These are phyloP conservation scores for Lordiphosa fenestrarum DNA, from an alignment of 2,888 invertebrate species.

Conservation along the genomic window DNA sequence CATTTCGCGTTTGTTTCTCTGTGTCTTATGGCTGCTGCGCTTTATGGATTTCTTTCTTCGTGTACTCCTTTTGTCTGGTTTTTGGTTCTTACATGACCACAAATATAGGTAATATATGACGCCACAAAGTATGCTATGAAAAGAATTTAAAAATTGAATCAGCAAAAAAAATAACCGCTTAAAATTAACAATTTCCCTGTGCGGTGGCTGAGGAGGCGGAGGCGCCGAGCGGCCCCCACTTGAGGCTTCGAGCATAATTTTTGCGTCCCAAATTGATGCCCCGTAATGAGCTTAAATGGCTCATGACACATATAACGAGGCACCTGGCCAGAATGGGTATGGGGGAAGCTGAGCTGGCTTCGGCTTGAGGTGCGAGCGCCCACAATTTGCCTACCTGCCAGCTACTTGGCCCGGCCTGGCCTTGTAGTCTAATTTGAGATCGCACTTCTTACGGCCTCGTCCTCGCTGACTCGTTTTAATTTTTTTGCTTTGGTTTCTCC, in stretches of 20 bases:
- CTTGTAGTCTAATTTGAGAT: slow-evolving; percentile 7
- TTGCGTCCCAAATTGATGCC: slow-evolving; percentile 74
- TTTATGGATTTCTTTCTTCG: slow-evolving; percentile 56
- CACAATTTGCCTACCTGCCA: neutral
- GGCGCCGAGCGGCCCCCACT: slow-evolving; percentile 4
- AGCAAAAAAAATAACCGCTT: neutral
- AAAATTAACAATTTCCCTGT: slow-evolving; percentile 1
- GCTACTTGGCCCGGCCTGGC: neutral
- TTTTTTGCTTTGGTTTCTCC: neutral
- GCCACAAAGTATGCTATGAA: slow-evolving; percentile 9
- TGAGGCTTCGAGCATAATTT: slow-evolving; percentile 7
- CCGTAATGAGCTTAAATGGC: slow-evolving; percentile 78
- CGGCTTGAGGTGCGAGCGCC: neutral
- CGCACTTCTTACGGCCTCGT: slow-evolving; percentile 3
- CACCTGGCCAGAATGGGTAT: neutral
- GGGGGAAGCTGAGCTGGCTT: neutral
- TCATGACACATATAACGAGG: slow-evolving; percentile 73
- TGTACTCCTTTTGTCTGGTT: slow-evolving; percentile 16
- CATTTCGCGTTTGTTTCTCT: slow-evolving; percentile 60
- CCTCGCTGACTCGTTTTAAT: neutral
- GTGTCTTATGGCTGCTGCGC: slow-evolving; percentile 70
- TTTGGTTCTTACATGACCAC: slow-evolving; percentile 13
- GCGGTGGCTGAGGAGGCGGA: neutral
- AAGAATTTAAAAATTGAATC: slow-evolving; percentile 5
- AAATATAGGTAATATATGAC: slow-evolving; percentile 6